Evolutionary conservation across 2,113 vertebrate genomes (phyloP), one percentile per base, ranked within the genome.

Genomic region (Rhinogobius similis): DNA sequence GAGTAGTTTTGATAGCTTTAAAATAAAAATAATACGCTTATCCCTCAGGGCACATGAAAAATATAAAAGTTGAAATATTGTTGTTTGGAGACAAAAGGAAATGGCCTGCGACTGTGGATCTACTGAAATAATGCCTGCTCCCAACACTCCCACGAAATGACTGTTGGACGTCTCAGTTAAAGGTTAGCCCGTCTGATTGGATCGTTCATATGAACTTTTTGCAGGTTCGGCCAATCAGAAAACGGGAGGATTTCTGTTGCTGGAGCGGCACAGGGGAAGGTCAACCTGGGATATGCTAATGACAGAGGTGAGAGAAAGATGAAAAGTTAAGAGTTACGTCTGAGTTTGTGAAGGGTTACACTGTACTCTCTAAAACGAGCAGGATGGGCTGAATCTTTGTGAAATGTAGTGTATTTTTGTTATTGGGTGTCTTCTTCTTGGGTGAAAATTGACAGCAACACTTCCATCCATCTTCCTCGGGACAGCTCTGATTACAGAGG

Each of bases 281-380:
- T 84, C 65, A 93, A 92, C 78, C 39, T 68, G 61, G 91, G 86
- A 44, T 92, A 83, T 48, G 65, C 74, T 2, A 41, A 11, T 27
- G 89, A 91, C 9, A 76, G 82, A 86, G 86, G 91, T 93, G 75
- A 87, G 72, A 12, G 4, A 71, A 21, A 24, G n/a, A 75, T 43
- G 5, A 26, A 38, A 10, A 18, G 38, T 61, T 38, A 12, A 61
- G 27, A 14, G 23, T 55, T 46, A 46, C 14, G 1, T 46, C 26
- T 26, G 4, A 55, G 11, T 55, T 55, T 55, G 23, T 14, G 52
- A 26, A 55, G 14, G 23, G 11, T 55, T 14, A 26, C 12, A 26
- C 5, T 14, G 23, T 14, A 6, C 5, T 2, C 12, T 23, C 5
- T 12, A 55, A 26, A 55, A 23, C 1, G 24, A 12, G 3, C 6